Evolutionary conservation across 2,113 vertebrate species (phyloP), one percentile per base, ranked within the genome.

Genomic region (Triplophysa siluroides): DNA sequence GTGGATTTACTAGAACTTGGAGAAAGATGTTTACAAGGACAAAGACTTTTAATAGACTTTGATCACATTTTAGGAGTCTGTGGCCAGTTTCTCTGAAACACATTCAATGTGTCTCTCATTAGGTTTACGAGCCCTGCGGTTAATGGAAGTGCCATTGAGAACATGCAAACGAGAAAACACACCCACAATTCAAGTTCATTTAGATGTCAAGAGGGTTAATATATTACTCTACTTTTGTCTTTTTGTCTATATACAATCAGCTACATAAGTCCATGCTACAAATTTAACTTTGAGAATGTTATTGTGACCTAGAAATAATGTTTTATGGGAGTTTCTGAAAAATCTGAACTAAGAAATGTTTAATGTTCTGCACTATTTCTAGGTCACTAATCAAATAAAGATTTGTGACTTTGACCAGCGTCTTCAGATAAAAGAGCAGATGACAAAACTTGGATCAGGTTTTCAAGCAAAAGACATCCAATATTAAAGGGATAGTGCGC

Each of bases 71-170:
- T 19, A 63, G 41, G 45, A 58, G 72, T 75, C 72, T 63, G 56
- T 63, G 23, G 19, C 10, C 33, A 16, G 33, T 18, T 73, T n/a
- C 41, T 24, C 19, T 43, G 33, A 73, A 73, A 73, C n/a, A 24
- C 54, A 24, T 14, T 60, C 50, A 72, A 16, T 62, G 58, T 75
- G 72, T 75, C 21, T 75, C 45, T 75, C 43, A 75, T 75, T 75
- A 75, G 9, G 58, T 75, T 75, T 75, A 75, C 45, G 58, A 75
- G 72, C 45, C 58, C 61, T 62, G 41, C 13, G 10, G 72, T 75
- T 62, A 75, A 63, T 63, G 45, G 38, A 75, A 45, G 12, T 47
- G 72, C 58, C 58, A 47, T 26, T 26, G 9, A 54, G 23, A 19
- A 71, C 68, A 73, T 24, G 12, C 43, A 64, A 45, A 80, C 45